Evolutionary conservation across 2,797 vertebrate species (phyloP).

Genomic region (Taenioides sp.): DNA sequence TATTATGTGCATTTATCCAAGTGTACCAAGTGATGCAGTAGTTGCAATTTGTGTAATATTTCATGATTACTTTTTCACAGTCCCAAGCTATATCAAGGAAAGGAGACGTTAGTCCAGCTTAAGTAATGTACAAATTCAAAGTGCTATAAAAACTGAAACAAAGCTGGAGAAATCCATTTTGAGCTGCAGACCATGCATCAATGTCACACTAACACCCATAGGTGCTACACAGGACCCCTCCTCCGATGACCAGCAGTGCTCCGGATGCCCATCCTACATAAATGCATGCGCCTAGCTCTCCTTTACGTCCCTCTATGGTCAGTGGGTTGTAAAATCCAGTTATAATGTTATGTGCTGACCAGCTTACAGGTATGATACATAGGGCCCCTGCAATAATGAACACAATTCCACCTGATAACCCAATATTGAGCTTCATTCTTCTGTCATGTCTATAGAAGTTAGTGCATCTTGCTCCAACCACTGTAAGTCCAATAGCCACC

Average conservation of each 20-base stretch:
- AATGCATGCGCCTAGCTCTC: constrained; percentile 77
- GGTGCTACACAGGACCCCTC: constrained; percentile 67
- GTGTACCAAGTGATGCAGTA: neutral
- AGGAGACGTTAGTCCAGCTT: neutral
- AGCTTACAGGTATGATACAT: constrained; percentile 74
- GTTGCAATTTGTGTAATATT: neutral
- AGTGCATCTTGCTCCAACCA: constrained; percentile 71
- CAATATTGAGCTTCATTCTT: constrained; percentile 59
- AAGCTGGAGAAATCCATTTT: constrained; percentile 7
- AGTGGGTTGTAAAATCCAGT: constrained; percentile 71
- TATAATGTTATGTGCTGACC: constrained; percentile 74
- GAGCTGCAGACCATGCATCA: neutral
- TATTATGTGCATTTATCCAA: too few species aligned
- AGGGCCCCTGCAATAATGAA: constrained; percentile 72
- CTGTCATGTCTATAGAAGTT: constrained; percentile 64
- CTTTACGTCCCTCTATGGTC: constrained; percentile 42
- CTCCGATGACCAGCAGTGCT: constrained; percentile 73
- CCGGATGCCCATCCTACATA: constrained; percentile 79
- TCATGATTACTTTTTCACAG: neutral
- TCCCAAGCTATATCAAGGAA: neutral
- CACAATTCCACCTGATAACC: constrained; percentile 64
- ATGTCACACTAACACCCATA: constrained; percentile 61
- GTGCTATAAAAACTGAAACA: constrained; percentile 22
- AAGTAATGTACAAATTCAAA: neutral
- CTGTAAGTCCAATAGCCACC: constrained; percentile 69